These are phyloP conservation scores for Pelobates fuscus DNA, from an alignment of 2,113 vertebrate genomes.

Conservation along the genomic window DNA sequence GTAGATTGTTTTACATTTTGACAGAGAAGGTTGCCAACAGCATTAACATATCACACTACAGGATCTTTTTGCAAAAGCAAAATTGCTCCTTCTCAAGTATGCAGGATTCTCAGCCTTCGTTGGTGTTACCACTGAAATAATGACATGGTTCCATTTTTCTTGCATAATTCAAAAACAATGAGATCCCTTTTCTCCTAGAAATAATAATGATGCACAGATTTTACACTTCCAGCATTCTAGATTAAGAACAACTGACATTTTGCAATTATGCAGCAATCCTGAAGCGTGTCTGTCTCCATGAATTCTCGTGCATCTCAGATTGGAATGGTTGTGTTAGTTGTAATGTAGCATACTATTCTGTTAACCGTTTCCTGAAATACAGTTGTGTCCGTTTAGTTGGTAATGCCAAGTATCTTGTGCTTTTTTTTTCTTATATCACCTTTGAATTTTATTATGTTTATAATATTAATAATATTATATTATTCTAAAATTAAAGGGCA, in stretches of 20 bases:
- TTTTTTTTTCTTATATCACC: no score
- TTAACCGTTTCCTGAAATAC: background rate
- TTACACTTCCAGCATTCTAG: slow-evolving; percentile 27
- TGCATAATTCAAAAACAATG: slow-evolving; percentile 47
- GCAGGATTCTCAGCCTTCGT: slow-evolving; percentile 32
- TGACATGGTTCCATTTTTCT: slow-evolving; percentile 30
- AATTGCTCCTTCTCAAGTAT: slow-evolving; percentile 33
- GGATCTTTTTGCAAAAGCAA: slow-evolving; percentile 31
- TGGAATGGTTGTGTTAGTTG: background rate
- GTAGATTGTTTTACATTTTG: slow-evolving; percentile 31
- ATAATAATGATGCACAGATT: slow-evolving; percentile 40
- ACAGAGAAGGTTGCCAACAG: slow-evolving; percentile 20
- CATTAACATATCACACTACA: slow-evolving; percentile 48
- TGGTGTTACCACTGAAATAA: slow-evolving; percentile 46
- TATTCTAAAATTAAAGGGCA: no score
- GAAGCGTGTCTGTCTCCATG: slow-evolving; percentile 21
- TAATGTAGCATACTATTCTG: background rate
- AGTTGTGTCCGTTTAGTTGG: no score
- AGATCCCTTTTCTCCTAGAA: slow-evolving; percentile 25
- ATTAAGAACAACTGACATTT: slow-evolving; percentile 15
- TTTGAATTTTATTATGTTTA: no score
- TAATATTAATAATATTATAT: no score
- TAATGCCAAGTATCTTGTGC: no score
- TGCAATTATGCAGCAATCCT: slow-evolving; percentile 8
- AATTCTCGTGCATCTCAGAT: background rate